phyloP scores from a whole-genome alignment of 2,888 invertebrate genomes.

The Macrophya annulata region DNA sequence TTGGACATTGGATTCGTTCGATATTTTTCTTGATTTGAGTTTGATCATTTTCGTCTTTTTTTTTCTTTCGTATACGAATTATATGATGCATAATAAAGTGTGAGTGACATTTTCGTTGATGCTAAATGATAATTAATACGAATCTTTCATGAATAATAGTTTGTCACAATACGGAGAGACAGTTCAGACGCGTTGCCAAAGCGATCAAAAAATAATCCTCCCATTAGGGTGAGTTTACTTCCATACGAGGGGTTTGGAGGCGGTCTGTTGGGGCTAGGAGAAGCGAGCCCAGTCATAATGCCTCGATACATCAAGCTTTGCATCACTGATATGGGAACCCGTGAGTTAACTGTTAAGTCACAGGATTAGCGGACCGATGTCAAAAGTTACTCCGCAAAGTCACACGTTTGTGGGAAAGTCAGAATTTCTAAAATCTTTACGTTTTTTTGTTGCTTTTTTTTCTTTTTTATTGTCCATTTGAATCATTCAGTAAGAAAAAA shows the following conservation, averaged over 20 bases:
- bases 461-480: not conserved
- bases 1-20: too few relatives aligned
- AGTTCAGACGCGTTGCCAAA: constrained; percentile 52
- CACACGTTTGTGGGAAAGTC: constrained; percentile 62
- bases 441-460: too few relatives aligned
- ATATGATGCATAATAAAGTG: not conserved
- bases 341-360: constrained; percentile 67
- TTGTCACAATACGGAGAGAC: not conserved
- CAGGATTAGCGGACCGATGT: constrained; percentile 64
- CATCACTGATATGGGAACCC: constrained; percentile 79
- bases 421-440: not conserved
- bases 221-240: constrained; percentile 76
- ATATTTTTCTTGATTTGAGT: not conserved
- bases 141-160: constrained; percentile 41
- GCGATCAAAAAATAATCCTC: constrained; percentile 70
- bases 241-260: constrained; percentile 61
- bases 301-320: constrained; percentile 80
- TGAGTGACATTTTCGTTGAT: not conserved
- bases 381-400: constrained; percentile 57
- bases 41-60: not conserved
- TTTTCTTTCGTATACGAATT: not conserved
- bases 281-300: constrained; percentile 71
- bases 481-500: not conserved
- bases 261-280: constrained; percentile 73
- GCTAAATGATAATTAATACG: constrained; percentile 46